phyloP scores from a whole-genome alignment of 2,113 vertebrate genomes.

The Bujurquina vittata region DNA sequence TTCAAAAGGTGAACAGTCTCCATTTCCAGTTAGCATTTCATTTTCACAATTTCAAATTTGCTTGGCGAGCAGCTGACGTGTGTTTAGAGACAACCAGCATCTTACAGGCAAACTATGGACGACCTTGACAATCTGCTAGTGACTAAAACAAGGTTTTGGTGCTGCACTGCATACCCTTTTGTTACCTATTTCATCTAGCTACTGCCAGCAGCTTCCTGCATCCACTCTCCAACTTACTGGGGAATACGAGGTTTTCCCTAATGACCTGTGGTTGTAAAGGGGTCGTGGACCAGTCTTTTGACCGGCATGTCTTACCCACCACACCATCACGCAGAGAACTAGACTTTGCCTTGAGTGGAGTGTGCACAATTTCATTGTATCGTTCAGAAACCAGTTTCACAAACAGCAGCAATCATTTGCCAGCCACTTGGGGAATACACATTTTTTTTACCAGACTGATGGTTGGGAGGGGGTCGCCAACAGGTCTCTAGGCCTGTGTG shows the following conservation, averaged over 20 bases:
- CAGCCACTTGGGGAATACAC: not conserved
- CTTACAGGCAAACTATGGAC: not conserved
- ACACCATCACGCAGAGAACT: too few species aligned
- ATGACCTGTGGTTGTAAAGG: not conserved
- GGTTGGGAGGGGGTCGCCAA: not conserved
- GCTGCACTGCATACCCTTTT: not conserved
- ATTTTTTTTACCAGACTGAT: not conserved
- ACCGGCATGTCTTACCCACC: not conserved
- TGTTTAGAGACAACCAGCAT: not conserved
- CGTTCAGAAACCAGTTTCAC: not conserved
- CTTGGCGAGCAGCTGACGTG: not conserved
- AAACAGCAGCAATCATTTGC: not conserved
- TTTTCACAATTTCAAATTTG: too few species aligned
- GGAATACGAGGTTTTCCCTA: not conserved
- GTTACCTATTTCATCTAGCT: not conserved
- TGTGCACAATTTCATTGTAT: too few species aligned
- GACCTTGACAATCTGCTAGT: not conserved
- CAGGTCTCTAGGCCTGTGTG: not conserved
- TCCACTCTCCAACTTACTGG: not conserved
- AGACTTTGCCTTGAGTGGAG: too few species aligned
- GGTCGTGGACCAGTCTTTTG: not conserved
- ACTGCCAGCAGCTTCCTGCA: not conserved
- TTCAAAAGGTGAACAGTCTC: too few species aligned
- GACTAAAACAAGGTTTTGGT: not conserved
- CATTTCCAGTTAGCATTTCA: too few species aligned